Conservation (phyloP, 37 sponge, comb jelly and placozoan species). For the Ianthella basta region DNA sequence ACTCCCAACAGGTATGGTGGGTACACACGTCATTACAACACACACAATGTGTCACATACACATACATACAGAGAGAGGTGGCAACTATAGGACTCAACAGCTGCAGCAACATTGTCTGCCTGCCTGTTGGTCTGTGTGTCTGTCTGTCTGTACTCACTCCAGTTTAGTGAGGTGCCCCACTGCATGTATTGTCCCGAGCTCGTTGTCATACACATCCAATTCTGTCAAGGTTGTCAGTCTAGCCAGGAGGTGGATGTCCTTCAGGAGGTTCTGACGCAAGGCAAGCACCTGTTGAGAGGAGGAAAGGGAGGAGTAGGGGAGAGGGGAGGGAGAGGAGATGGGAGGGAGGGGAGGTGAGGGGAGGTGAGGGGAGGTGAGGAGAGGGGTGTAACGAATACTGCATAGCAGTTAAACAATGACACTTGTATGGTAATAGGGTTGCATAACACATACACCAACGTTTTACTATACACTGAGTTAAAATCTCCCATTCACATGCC, state of each 20-base stretch:
- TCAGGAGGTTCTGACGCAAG: slow-evolving; percentile 73
- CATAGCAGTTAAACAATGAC: no score
- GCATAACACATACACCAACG: no score
- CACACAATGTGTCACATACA: not conserved
- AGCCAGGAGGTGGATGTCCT: slow-evolving; percentile 38
- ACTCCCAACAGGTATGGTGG: no score
- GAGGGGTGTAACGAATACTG: no score
- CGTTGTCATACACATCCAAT: slow-evolving; percentile 86
- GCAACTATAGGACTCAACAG: no score
- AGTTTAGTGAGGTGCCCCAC: slow-evolving; percentile 48
- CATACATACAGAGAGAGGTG: not conserved
- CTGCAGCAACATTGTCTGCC: not conserved
- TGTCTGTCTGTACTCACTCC: slow-evolving; percentile 30
- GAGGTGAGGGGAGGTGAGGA: not conserved
- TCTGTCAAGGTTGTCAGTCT: slow-evolving; percentile 60
- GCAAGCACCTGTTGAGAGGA: slow-evolving; percentile 47
- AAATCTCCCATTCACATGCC: not conserved
- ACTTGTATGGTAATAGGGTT: no score
- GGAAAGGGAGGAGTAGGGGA: not conserved
- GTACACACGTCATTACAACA: no score
- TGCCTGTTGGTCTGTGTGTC: not conserved
- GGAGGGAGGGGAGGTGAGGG: not conserved
- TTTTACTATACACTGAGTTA: not conserved
- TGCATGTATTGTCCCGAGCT: slow-evolving; percentile 46
- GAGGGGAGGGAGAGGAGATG: not conserved